Evolutionary conservation across 2,797 vertebrate genomes (phyloP).

Genomic region (Sphenopsis melanotis): DNA sequence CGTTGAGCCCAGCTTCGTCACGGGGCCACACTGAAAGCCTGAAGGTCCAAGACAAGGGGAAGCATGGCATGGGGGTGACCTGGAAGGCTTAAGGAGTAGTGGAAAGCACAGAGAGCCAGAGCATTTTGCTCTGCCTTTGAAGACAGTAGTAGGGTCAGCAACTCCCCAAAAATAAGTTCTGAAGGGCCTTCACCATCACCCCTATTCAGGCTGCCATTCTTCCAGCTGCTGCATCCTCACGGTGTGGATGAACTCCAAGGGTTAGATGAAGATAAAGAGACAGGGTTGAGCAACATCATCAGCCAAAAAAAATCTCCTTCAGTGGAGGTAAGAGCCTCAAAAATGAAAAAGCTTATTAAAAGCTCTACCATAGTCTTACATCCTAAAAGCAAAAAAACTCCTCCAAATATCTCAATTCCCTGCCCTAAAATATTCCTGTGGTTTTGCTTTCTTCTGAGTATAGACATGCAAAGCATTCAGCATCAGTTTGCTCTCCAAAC

Average conservation of each 20-base stretch:
- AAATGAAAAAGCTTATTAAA: background rate
- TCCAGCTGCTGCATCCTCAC: background rate
- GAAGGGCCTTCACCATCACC: background rate
- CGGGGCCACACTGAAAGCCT: accelerated
- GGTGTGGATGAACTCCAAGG: background rate
- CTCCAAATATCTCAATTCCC: background rate
- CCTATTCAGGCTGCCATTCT: background rate
- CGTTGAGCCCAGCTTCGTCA: background rate
- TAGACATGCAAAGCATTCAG: background rate
- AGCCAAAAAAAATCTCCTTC: background rate
- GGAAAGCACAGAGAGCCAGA: background rate
- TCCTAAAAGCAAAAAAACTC: background rate
- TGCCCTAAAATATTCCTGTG: accelerated
- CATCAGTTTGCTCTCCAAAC: background rate
- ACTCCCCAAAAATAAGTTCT: background rate
- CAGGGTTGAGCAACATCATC: background rate
- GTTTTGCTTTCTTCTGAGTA: background rate
- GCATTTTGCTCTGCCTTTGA: background rate
- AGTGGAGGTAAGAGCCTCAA: background rate
- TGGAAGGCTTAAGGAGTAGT: background rate
- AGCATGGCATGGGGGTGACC: background rate
- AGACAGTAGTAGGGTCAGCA: background rate
- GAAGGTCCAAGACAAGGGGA: background rate
- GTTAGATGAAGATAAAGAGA: accelerated
- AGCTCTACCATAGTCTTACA: background rate